Evolutionary conservation across 30 jellyfish, hydroid and myxozoan genomes (phyloP).

Genomic region (Euphysa ruthae): DNA sequence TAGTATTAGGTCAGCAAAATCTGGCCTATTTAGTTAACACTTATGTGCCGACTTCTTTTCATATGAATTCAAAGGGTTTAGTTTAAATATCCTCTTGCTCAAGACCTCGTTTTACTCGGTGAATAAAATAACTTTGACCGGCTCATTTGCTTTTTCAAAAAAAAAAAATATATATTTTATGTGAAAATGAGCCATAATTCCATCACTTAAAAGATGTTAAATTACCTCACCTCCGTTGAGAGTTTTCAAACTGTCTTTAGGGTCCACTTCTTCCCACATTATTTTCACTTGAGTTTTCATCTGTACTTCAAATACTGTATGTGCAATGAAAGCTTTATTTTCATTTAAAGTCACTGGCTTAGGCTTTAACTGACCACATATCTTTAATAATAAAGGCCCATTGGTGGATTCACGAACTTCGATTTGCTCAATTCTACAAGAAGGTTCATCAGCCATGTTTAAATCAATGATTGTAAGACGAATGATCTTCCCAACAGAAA

Average conservation of each 20-base stretch:
- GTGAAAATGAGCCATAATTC: too few species aligned
- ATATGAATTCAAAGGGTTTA: too few species aligned
- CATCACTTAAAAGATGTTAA: too few species aligned
- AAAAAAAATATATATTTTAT: too few species aligned
- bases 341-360: constrained; percentile 38
- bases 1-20: too few species aligned
- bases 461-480: background rate
- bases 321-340: constrained; percentile 42
- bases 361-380: constrained; percentile 48
- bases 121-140: too few species aligned
- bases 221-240: background rate
- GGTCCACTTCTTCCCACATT: constrained; percentile 13
- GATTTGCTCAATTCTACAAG: constrained; percentile 6
- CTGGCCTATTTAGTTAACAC: too few species aligned
- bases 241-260: background rate
- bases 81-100: too few species aligned
- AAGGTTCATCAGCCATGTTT: constrained; percentile 29
- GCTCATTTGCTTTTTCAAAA: too few species aligned
- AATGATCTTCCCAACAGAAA: background rate
- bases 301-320: background rate
- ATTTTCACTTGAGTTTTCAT: background rate
- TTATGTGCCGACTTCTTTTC: too few species aligned
- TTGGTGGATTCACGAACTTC: constrained; percentile 1
- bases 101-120: too few species aligned
- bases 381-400: background rate